Percentiles rank a stretch among this genome's conserved stretches.
These are phyloP conservation scores for Falcunculus frontatus DNA, from an alignment of 2,113 vertebrate species.

Conservation along the genomic window DNA sequence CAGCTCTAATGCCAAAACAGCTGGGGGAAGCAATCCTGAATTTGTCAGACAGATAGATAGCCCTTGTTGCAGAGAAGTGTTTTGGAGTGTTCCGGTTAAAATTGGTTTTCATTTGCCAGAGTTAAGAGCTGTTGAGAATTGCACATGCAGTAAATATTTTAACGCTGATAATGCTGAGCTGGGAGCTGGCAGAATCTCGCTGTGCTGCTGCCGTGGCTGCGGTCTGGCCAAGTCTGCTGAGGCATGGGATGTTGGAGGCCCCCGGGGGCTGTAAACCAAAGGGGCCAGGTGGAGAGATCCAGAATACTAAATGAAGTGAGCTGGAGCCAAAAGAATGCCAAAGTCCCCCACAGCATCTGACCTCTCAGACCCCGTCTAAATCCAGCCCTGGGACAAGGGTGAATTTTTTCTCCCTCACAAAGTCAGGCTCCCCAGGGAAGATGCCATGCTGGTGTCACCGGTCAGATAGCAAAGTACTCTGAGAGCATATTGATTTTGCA, in stretches of 20 bases:
- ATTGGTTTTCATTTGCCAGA: constrained; percentile 54
- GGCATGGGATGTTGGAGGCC: neutral
- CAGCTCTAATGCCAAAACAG: neutral
- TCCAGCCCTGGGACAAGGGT: neutral
- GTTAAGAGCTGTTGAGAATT: constrained; percentile 53
- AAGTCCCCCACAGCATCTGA: neutral
- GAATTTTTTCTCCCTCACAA: neutral
- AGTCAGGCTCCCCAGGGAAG: neutral
- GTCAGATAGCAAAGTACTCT: neutral
- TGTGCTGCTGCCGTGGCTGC: neutral
- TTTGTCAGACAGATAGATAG: constrained; percentile 49
- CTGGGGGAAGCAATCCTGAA: constrained; percentile 27
- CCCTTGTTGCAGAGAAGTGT: constrained; percentile 12
- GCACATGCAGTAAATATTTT: constrained; percentile 54
- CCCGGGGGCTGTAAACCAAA: neutral
- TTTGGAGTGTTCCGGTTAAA: constrained; percentile 58
- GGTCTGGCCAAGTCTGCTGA: neutral
- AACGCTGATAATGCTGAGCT: constrained; percentile 40
- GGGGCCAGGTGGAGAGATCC: neutral
- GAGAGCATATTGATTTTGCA: constrained; percentile 39
- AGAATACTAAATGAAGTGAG: neutral
- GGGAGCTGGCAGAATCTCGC: neutral
- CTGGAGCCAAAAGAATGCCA: neutral
- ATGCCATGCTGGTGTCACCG: neutral
- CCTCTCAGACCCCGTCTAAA: neutral